phyloP scores from a whole-genome alignment of 2,113 vertebrate species.

The Connochaetes taurinus region DNA sequence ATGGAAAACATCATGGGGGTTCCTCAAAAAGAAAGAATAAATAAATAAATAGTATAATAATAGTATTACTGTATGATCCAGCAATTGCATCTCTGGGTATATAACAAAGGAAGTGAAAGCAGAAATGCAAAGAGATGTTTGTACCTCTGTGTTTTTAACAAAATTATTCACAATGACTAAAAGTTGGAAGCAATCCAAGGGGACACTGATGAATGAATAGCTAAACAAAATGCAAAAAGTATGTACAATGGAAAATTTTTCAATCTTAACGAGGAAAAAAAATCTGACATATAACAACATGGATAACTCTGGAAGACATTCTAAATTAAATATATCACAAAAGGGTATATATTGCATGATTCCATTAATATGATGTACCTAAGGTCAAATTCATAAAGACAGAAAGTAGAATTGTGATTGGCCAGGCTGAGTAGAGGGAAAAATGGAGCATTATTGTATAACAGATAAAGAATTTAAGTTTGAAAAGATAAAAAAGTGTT shows the following conservation, averaged over 20 bases:
- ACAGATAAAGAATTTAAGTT: neutral
- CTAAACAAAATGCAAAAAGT: neutral
- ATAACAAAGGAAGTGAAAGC: neutral
- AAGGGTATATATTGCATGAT: neutral
- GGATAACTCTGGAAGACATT: neutral
- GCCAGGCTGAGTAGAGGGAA: too few relatives aligned
- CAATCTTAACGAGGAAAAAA: neutral
- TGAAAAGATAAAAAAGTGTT: neutral
- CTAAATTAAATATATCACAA: neutral
- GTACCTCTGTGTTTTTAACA: neutral
- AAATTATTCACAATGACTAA: neutral
- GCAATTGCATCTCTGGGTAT: neutral
- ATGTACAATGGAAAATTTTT: neutral
- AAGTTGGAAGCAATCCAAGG: neutral
- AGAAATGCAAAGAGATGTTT: neutral
- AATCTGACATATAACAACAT: neutral
- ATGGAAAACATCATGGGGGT: neutral
- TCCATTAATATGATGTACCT: neutral
- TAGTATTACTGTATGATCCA: neutral
- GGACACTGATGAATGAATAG: neutral
- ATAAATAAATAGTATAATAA: neutral
- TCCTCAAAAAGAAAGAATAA: neutral
- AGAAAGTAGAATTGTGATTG: neutral
- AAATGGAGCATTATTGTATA: neutral
- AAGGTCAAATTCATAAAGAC: neutral